These are phyloP conservation scores for Pteria penguin DNA, from an alignment of 2,888 invertebrate genomes.

Conservation along the genomic window DNA sequence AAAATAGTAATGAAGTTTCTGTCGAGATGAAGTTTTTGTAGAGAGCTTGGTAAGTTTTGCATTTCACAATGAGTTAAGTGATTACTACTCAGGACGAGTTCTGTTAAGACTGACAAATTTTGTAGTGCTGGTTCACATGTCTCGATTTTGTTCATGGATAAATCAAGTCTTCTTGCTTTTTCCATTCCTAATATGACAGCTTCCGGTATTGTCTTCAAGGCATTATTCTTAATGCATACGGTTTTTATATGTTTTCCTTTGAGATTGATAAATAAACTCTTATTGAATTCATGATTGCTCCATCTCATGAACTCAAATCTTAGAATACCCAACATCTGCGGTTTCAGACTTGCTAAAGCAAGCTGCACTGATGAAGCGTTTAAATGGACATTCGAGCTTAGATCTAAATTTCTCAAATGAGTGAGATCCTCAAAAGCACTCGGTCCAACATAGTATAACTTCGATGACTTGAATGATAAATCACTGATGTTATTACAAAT, in stretches of 20 bases:
- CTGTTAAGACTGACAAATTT: background rate
- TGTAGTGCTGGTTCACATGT: background rate
- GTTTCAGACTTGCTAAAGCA: background rate
- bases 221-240: no score
- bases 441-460: no score
- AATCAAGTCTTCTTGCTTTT: background rate
- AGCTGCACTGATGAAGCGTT: background rate
- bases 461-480: no score
- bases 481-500: no score
- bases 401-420: background rate
- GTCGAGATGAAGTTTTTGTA: background rate
- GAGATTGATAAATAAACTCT: no score
- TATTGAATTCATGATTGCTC: background rate
- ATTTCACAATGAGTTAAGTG: background rate
- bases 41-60: background rate
- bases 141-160: background rate
- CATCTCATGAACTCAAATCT: background rate
- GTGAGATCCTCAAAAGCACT: background rate
- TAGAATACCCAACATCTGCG: background rate
- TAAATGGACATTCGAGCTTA: background rate
- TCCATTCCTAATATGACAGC: background rate
- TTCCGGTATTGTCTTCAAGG: no score
- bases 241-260: no score
- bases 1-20: background rate
- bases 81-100: background rate